Percentiles rank a stretch among this genome's conserved stretches.
Conservation (phyloP, 2,888 invertebrate species). For the Hypomecis atomaria region DNA sequence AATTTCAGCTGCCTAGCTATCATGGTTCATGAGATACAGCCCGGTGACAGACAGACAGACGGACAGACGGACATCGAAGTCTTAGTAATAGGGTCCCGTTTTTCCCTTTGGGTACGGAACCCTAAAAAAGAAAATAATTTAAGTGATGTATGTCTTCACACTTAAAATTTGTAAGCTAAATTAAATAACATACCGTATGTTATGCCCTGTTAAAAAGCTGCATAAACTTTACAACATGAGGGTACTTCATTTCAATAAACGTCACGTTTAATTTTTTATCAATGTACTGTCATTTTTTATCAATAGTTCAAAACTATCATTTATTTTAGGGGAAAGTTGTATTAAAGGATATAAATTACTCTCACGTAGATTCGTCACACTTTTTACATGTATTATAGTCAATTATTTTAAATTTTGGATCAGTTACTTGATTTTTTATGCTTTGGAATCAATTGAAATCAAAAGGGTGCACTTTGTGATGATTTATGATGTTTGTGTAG, state of each 20-base stretch:
- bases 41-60: too few relatives aligned
- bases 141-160: conserved; percentile 31
- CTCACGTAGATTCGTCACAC: conserved; percentile 72
- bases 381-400: conserved; percentile 70
- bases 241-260: conserved; percentile 70
- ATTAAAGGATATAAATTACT: conserved; percentile 62
- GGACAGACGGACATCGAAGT: too few relatives aligned
- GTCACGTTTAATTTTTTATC: conserved; percentile 66
- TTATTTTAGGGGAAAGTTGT: conserved; percentile 38
- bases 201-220: conserved; percentile 38
- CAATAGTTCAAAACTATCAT: conserved; percentile 52
- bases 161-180: conserved; percentile 25
- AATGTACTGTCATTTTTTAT: conserved; percentile 67
- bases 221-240: conserved; percentile 63
- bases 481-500: background rate
- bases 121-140: background rate
- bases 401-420: conserved; percentile 59
- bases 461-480: conserved; percentile 22
- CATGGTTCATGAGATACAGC: too few relatives aligned
- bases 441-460: conserved; percentile 34
- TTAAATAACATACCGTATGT: conserved; percentile 33
- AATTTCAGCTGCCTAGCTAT: too few relatives aligned
- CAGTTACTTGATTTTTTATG: conserved; percentile 45
- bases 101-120: too few relatives aligned
- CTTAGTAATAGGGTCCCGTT: too few relatives aligned